Percentiles rank a stretch among this genome's conserved stretches.
These are phyloP conservation scores for Tortrix viridana DNA, from an alignment of 2,888 invertebrate genomes.

Conservation along the genomic window DNA sequence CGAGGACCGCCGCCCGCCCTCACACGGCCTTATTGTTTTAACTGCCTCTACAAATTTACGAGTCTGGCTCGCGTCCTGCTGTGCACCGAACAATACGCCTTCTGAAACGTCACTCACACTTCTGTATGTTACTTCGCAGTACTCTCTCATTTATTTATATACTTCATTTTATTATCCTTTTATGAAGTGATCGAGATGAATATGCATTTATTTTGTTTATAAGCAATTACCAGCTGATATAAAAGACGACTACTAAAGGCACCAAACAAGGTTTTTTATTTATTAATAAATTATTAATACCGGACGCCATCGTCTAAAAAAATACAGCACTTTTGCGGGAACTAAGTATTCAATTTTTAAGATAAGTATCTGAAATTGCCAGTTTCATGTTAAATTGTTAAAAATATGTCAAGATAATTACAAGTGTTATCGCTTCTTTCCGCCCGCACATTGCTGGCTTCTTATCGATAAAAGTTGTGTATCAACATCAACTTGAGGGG, in stretches of 20 bases:
- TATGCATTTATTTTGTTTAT: too few relatives aligned
- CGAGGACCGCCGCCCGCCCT: slow-evolving; percentile 73
- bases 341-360: neutral
- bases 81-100: slow-evolving; percentile 46
- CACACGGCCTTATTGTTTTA: slow-evolving; percentile 76
- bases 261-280: too few relatives aligned
- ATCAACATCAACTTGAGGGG: slow-evolving; percentile 3
- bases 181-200: too few relatives aligned
- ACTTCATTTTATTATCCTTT: too few relatives aligned
- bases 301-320: too few relatives aligned
- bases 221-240: too few relatives aligned
- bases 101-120: slow-evolving; percentile 35
- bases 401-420: slow-evolving; percentile 10
- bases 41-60: slow-evolving; percentile 72
- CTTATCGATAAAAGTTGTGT: slow-evolving; percentile 12
- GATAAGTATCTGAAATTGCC: neutral
- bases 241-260: too few relatives aligned
- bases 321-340: too few relatives aligned
- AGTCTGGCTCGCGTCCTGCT: slow-evolving; percentile 59
- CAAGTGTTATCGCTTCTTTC: slow-evolving; percentile 2
- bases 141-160: neutral
- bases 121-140: slow-evolving; percentile 9
- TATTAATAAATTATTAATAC: too few relatives aligned
- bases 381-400: slow-evolving; percentile 7
- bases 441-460: slow-evolving; percentile 8